Percentiles rank a stretch among this genome's conserved stretches.
These are phyloP conservation scores for Phorcus lineatus DNA, from an alignment of 2,888 invertebrate genomes.

Conservation along the genomic window DNA sequence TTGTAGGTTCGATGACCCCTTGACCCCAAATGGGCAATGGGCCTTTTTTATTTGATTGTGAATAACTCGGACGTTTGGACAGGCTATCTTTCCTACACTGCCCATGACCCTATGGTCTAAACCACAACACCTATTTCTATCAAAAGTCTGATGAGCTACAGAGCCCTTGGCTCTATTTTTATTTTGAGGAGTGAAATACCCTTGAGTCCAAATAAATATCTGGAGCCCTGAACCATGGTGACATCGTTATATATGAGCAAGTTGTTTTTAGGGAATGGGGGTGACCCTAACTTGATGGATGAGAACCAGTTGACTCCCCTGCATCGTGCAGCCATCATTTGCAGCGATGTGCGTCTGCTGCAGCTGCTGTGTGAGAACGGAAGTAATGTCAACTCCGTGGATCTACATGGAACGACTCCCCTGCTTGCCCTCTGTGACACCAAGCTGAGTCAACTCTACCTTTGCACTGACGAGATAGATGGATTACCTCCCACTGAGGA, in stretches of 20 bases:
- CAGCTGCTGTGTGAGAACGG: constrained; percentile 64
- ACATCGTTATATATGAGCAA: neutral
- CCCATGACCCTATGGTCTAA: no score
- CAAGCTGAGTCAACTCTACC: constrained; percentile 53
- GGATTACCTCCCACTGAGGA: constrained; percentile 52
- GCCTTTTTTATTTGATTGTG: no score
- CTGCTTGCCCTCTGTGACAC: constrained; percentile 63
- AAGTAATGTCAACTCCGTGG: constrained; percentile 58
- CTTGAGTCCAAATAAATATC: no score
- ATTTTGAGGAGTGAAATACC: no score
- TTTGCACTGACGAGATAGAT: constrained; percentile 53
- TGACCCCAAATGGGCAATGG: no score
- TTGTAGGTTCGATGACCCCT: no score
- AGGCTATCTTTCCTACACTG: no score
- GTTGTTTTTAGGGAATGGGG: constrained; percentile 58
- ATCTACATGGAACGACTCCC: constrained; percentile 62
- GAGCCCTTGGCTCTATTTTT: no score
- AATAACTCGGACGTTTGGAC: no score
- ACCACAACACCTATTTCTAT: no score
- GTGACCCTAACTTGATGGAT: constrained; percentile 62
- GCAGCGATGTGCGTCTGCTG: constrained; percentile 57
- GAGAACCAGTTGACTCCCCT: constrained; percentile 59
- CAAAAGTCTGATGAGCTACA: no score
- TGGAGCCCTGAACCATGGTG: no score
- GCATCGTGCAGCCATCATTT: constrained; percentile 56